Evolutionary conservation across 2,113 vertebrate genomes (phyloP).

Genomic region (Aldabrachelys gigantea): DNA sequence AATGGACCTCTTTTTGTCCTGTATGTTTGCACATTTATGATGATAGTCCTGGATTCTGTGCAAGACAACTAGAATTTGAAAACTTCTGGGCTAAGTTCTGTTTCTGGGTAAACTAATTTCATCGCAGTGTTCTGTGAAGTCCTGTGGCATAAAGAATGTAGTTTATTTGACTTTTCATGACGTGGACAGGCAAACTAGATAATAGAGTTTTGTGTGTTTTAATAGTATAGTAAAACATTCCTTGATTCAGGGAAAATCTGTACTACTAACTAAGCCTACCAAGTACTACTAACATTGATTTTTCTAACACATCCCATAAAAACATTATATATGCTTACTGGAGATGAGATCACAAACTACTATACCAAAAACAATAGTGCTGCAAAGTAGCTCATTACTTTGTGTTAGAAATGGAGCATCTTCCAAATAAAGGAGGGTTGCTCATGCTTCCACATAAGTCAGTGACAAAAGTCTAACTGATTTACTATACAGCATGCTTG

Average conservation of each 20-base stretch:
- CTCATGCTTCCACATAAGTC: neutral
- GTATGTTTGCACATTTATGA: rapidly evolving
- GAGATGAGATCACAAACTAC: neutral
- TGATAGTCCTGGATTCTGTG: rapidly evolving
- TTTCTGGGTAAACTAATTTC: neutral
- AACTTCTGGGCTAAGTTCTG: constrained; percentile 27
- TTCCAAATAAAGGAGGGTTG: neutral
- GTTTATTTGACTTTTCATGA: constrained; percentile 50
- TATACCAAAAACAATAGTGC: neutral
- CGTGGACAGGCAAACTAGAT: constrained; percentile 9
- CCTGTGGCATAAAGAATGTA: neutral
- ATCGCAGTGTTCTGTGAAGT: constrained; percentile 24
- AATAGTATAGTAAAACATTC: constrained; percentile 18
- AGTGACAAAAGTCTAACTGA: neutral
- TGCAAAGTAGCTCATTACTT: neutral
- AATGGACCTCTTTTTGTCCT: neutral
- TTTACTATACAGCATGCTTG: neutral
- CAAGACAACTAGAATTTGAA: neutral
- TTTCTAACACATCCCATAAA: neutral
- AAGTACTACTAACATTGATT: neutral
- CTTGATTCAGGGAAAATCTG: constrained; percentile 22
- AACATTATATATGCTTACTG: neutral
- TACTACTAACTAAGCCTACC: neutral
- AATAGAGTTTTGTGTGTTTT: constrained; percentile 23
- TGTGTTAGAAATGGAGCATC: neutral